A percentile compares a stretch with the other conserved stretches of the same genome.
Evolutionary conservation across 2,113 vertebrate genomes (phyloP).

Genomic region (Chaenocephalus aceratus): DNA sequence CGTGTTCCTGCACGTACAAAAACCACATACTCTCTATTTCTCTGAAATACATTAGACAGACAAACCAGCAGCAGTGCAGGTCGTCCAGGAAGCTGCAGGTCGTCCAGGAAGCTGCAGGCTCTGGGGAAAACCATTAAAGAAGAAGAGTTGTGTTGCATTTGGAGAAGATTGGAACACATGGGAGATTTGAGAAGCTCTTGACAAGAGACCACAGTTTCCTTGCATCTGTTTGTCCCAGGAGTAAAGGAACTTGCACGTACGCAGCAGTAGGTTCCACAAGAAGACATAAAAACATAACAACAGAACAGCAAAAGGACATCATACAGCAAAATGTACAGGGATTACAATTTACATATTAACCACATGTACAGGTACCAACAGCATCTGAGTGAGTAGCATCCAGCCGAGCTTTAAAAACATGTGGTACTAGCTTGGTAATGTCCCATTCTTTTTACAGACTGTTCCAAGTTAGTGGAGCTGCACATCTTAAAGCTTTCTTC

Average conservation of each 20-base stretch:
- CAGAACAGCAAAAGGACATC: too few relatives aligned
- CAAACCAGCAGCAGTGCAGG: not conserved
- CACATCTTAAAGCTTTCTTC: too few relatives aligned
- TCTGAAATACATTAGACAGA: not conserved
- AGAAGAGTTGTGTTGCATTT: not conserved
- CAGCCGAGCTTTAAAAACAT: too few relatives aligned
- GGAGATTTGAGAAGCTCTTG: not conserved
- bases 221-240: not conserved
- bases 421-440: too few relatives aligned
- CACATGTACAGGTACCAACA: too few relatives aligned
- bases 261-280: too few relatives aligned
- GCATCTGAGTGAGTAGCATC: too few relatives aligned
- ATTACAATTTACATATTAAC: too few relatives aligned
- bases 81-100: not conserved
- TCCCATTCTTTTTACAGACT: too few relatives aligned
- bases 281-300: too few relatives aligned
- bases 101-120: not conserved
- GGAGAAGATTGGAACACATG: not conserved
- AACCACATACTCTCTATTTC: not conserved
- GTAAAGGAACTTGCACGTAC: conserved; percentile 13
- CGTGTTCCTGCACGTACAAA: not conserved
- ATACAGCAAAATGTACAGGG: too few relatives aligned
- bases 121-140: not conserved
- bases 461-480: too few relatives aligned
- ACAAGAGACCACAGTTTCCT: conserved; percentile 19